These are phyloP conservation scores for Cephalotes varians DNA, from an alignment of 2,888 invertebrate species.

Conservation along the genomic window DNA sequence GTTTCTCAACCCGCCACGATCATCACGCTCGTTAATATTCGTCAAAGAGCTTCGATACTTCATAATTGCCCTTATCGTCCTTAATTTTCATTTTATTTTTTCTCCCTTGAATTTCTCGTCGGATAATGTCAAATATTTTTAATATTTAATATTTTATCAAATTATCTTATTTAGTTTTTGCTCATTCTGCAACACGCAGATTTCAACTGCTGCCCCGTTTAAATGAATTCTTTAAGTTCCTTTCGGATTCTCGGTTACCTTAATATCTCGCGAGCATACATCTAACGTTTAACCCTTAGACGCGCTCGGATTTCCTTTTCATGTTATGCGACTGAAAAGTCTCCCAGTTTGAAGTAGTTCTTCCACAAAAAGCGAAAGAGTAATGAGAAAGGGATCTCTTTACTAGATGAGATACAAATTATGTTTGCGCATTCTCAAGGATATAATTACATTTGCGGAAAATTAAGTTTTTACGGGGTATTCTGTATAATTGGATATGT, in stretches of 20 bases:
- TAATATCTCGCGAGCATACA: slow-evolving; percentile 19
- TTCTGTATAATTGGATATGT: slow-evolving; percentile 21
- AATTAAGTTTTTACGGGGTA: slow-evolving; percentile 19
- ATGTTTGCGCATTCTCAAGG: neutral
- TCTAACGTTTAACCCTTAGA: slow-evolving; percentile 13
- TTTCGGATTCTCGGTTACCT: neutral
- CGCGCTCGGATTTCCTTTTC: neutral
- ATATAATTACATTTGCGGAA: slow-evolving; percentile 10
- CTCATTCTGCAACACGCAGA: neutral
- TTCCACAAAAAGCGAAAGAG: neutral
- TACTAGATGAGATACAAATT: slow-evolving; percentile 1
- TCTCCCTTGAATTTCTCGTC: neutral
- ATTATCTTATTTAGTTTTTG: neutral
- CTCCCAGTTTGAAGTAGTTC: neutral
- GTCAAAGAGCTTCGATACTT: slow-evolving; percentile 20
- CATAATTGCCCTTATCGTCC: neutral
- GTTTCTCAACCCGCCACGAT: slow-evolving; percentile 12
- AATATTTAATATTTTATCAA: no score
- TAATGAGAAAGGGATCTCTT: neutral
- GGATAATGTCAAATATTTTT: slow-evolving; percentile 4
- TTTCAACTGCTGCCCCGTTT: slow-evolving; percentile 9
- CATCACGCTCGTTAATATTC: slow-evolving; percentile 31
- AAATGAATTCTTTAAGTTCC: slow-evolving; percentile 19
- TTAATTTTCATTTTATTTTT: neutral
- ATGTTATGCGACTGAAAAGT: slow-evolving; percentile 17